Evolutionary conservation across 2,797 vertebrate genomes (phyloP), one percentile per base, ranked within the genome.

Genomic region (Sebastes variabilis): DNA sequence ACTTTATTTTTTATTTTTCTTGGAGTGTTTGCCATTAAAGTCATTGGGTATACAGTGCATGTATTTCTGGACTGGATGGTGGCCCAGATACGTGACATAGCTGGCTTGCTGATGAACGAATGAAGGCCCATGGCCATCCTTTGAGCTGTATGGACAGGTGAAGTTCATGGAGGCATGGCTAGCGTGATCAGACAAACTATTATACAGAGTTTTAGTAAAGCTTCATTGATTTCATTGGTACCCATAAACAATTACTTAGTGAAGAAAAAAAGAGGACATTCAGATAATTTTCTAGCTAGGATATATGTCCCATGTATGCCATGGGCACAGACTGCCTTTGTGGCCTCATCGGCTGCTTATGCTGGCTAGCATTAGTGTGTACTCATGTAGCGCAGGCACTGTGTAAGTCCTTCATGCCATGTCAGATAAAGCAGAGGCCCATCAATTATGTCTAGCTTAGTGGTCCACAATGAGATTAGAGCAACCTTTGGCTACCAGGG

Each of bases 381-480:
- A 58, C 61, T 81, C 54, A 56, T 83, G 68, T 83, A 81, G 67
- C 72, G 66, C 75, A 13, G 61, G 73, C 34, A 60, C 74, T 71
- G 56, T 88, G 81, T 79, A 90, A 84, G 84, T 79, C 81, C 77
- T 86, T 77, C 78, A 56, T 92, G 87, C 69, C 86, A 74, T 75
- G 88, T 90, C 80, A 89, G 80, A 93, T 92, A 88, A 91, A 85
- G 66, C 72, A 71, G 74, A 85, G 72, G 76, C 62, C 76, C 75
- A 67, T 91, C 85, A 91, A 85, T 87, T 88, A 89, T 82, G 79
- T 83, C 55, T 79, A 87, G 89, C 87, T 94, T 92, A 93, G 84
- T 73, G 81, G 49, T 72, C 64, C 67, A 84, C 89, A 93, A 91
- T 82, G 82, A 90, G 93, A 94, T 94, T 93, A 92, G 85, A 75